A percentile compares a stretch with the other conserved stretches of the same genome.
These are phyloP conservation scores for Lamellibrachia satsuma DNA, from an alignment of 2,888 invertebrate genomes.

Conservation along the genomic window DNA sequence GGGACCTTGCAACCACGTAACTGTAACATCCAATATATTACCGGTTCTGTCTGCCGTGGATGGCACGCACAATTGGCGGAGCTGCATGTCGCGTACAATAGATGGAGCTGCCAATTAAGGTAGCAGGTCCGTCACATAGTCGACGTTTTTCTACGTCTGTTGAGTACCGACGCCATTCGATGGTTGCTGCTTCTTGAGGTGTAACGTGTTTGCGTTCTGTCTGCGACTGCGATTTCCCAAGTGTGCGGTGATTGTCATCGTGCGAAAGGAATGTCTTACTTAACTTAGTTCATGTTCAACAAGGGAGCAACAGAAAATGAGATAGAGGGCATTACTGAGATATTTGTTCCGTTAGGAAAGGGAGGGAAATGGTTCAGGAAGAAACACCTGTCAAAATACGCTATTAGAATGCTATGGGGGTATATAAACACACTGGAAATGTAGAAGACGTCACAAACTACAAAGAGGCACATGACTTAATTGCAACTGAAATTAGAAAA, in stretches of 20 bases:
- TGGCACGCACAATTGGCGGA: too few species aligned
- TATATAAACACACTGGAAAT: too few species aligned
- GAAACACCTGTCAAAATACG: too few species aligned
- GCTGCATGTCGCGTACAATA: too few species aligned
- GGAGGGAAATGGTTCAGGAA: too few species aligned
- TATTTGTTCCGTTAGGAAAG: too few species aligned
- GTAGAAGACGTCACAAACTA: too few species aligned
- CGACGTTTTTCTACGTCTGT: neutral
- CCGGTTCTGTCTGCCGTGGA: neutral
- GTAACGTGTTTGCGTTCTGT: neutral
- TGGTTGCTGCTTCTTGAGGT: neutral
- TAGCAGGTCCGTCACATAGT: neutral
- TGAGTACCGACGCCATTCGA: neutral
- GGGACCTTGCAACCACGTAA: neutral
- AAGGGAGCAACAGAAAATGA: too few species aligned
- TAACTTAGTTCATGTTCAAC: neutral
- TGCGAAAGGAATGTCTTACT: conserved; percentile 4
- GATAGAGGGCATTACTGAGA: too few species aligned
- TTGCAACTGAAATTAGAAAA: too few species aligned
- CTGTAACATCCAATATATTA: neutral
- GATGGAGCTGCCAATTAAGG: neutral
- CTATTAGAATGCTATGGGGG: too few species aligned
- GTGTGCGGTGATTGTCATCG: neutral
- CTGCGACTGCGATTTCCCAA: neutral
- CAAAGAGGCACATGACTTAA: too few species aligned